A percentile compares a stretch with the other conserved stretches of the same genome.
phyloP scores from a whole-genome alignment of 1,140 invertebrate species.

The Trachymyrmex cornetzi region DNA sequence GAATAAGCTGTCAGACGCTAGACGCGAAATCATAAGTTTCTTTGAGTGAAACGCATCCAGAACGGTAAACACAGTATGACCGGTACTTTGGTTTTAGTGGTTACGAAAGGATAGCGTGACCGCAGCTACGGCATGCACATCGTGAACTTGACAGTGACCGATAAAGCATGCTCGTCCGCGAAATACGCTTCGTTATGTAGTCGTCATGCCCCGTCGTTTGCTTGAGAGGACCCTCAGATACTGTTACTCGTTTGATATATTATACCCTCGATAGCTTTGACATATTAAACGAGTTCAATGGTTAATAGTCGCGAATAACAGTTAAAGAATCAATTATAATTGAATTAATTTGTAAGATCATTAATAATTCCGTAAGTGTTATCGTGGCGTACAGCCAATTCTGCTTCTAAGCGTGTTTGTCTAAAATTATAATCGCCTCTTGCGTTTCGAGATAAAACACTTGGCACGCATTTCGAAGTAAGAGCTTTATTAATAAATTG shows the following conservation, averaged over 20 bases:
- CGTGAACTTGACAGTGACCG: constrained; percentile 73
- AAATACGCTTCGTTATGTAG: constrained; percentile 59
- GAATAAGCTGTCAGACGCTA: constrained; percentile 45
- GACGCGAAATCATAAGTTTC: constrained; percentile 52
- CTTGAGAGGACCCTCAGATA: constrained; percentile 27
- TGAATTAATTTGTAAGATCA: constrained; percentile 51
- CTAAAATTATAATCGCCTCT: constrained; percentile 47
- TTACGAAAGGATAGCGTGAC: constrained; percentile 65
- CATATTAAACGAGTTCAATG: constrained; percentile 24
- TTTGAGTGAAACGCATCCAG: constrained; percentile 22
- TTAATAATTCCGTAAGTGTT: constrained; percentile 54
- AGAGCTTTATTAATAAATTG: constrained; percentile 54
- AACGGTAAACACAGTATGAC: constrained; percentile 35
- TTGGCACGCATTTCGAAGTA: constrained; percentile 22
- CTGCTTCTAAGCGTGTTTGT: constrained; percentile 40
- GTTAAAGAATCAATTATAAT: constrained; percentile 43
- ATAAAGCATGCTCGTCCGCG: constrained; percentile 53
- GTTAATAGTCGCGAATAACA: background rate
- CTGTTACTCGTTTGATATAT: constrained; percentile 37
- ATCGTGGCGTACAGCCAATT: constrained; percentile 42
- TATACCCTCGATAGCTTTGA: constrained; percentile 28
- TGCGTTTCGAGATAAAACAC: constrained; percentile 21
- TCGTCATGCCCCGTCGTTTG: constrained; percentile 36
- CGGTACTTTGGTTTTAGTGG: constrained; percentile 38
- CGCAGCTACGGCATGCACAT: constrained; percentile 46